Evolutionary conservation across 1,140 invertebrate genomes (phyloP), one percentile per base, ranked within the genome.

Genomic region (Pectinophora gossypiella): DNA sequence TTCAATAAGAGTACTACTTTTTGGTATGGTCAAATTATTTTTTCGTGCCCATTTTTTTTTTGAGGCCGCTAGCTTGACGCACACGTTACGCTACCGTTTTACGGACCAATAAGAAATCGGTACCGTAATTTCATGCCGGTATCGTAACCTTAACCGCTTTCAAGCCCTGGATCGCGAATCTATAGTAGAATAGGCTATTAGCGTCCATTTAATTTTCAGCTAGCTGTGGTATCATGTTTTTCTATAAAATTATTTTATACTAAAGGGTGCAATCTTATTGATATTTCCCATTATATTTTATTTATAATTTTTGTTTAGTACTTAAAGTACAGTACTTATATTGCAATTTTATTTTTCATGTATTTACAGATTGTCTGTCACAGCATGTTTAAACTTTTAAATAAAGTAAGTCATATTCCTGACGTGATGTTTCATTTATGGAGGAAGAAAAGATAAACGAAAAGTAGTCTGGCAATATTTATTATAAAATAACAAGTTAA

Each of bases 221-320:
- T n/a, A n/a, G n/a, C n/a, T n/a, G n/a, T n/a, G n/a, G n/a, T n/a
- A 32, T 32, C 9, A 3, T 32, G n/a, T 32, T 32, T 1, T n/a
- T 32, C 27, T 9, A 3, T 32, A 9, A 32, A 32, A 32, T 12
- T 32, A 32, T 32, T 32, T 12, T 32, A 3, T 12, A 3, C n/a
- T 12, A 12, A 32, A 32, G 27, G 27, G 27, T 32, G 27, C 27
- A 32, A 32, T 32, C n/a, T 12, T 32, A 23, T 23, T 23, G 22
- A 23, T 23, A 32, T 32, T 32, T 32, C 27, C 27, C 9, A 32
- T 32, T n/a, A 32, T 32, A 61, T 54, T 61, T 55, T 47, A 61
- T 58, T 72, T 72, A 59, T 65, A 56, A 27, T 44, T 63, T 62
- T 54, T 56, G n/a, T 70, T 68, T 60, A 60, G 62, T 71, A 76